A percentile compares a stretch with the other conserved stretches of the same genome.
Conservation (phyloP, 2,888 invertebrate genomes). For the Papilio elwesi region DNA sequence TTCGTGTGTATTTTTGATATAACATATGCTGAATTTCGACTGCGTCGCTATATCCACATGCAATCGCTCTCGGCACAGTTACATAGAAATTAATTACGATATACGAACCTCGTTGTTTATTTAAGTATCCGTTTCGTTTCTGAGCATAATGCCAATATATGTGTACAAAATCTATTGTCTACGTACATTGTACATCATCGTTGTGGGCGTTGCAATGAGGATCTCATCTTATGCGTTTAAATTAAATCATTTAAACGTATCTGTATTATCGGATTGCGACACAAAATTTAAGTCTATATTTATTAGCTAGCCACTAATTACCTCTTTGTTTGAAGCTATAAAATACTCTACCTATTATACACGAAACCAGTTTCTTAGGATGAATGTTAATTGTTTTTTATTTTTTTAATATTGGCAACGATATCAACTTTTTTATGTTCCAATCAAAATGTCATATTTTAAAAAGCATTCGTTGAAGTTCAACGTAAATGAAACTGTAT, state of each 20-base stretch:
- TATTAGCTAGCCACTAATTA: conserved; percentile 30
- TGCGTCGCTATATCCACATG: conserved; percentile 33
- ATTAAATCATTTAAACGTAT: background rate
- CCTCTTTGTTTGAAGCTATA: conserved; percentile 30
- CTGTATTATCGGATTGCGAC: conserved; percentile 9
- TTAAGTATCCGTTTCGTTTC: conserved; percentile 23
- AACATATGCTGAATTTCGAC: conserved; percentile 38
- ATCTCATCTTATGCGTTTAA: conserved; percentile 10
- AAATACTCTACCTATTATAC: conserved; percentile 18
- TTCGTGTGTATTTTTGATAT: conserved; percentile 25
- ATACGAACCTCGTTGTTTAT: conserved; percentile 26
- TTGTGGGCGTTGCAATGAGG: conserved; percentile 17
- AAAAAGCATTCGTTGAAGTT: background rate
- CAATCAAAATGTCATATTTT: conserved; percentile 6
- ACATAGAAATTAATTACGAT: conserved; percentile 39
- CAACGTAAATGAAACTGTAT: background rate
- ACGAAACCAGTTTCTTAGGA: conserved; percentile 32
- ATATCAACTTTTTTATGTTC: background rate
- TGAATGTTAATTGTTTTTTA: conserved; percentile 17
- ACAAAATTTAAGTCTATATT: conserved; percentile 17
- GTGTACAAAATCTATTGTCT: conserved; percentile 19
- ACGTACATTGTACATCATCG: conserved; percentile 20
- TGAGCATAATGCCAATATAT: conserved; percentile 5
- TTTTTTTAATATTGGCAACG: conserved; percentile 9
- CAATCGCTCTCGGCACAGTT: conserved; percentile 39